Base-by-base conservation (phyloP, 2,113 vertebrate species). In the Dicrurus megarhynchus region DNA sequence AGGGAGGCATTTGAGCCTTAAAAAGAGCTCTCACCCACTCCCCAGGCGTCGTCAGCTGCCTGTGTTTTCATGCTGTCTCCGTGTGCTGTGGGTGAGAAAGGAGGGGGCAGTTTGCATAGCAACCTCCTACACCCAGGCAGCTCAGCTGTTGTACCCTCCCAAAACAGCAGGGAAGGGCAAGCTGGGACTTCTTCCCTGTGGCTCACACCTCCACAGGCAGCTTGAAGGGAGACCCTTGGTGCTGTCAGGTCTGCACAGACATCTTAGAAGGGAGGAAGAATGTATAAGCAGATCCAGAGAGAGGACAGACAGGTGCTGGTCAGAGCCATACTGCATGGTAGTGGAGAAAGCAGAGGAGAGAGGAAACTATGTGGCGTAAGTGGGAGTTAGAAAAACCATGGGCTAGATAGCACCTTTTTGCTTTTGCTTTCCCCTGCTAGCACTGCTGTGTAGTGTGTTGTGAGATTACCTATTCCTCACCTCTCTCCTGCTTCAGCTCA, bases 31-130 rank as follows among this genome's bases (percentile, higher is more conserved):
- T 92, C 89, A 81, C 89, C 37, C 92, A 94, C 96, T 96, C 78
- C 28, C 90, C 94, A 96, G 94, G 95, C 89, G 4, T 67, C 24
- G 16, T 91, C 96, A 87, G 71, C 91, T 64, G 82, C 73, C 47
- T 15, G 37, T 78, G 93, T 69, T 71, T 89, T 61, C 84, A 82
- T 91, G 67, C 68, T 56, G 35, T 78, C 53, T 90, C 60, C 18
- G 90, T 53, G 71, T 47, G 73, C 20, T 27, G 61, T 78, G 70
- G 92, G 97, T 96, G 96, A 91, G 92, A 90, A 94, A 90, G 79
- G 92, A 93, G 93, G 89, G 91, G 97, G 90, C 73, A 96, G 94
- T 95, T 97, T 91, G 95, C 96, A 91, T 93, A 90, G 96, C 96
- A 95, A 96, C 97, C 93, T 86, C 93, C 96, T 87, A 96, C 94